phyloP scores from a whole-genome alignment of 2,888 invertebrate genomes.

The Salticus scenicus region DNA sequence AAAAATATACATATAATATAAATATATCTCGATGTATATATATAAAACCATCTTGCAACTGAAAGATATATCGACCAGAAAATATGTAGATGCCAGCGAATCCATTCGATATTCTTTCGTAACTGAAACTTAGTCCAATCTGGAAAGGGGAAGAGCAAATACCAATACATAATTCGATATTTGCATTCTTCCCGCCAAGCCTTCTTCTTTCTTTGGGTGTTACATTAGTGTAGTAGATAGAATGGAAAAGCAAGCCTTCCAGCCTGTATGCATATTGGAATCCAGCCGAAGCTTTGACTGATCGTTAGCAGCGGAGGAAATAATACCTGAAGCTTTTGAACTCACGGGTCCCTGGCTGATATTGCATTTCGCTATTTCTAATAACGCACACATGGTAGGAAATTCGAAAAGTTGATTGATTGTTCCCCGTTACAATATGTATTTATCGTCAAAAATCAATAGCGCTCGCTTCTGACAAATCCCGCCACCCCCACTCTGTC shows the following conservation, averaged over 20 bases:
- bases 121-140: constrained; percentile 63
- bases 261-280: constrained; percentile 68
- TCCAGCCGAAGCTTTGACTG: constrained; percentile 52
- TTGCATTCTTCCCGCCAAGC: constrained; percentile 62
- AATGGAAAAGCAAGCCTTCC: constrained; percentile 54
- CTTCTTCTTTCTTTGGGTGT: constrained; percentile 56
- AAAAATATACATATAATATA: constrained; percentile 19
- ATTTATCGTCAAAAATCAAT: constrained; percentile 70
- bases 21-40: neutral
- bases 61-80: constrained; percentile 56
- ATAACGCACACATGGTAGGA: constrained; percentile 67
- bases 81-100: constrained; percentile 57
- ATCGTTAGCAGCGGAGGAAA: constrained; percentile 60
- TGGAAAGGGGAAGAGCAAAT: constrained; percentile 62
- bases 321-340: constrained; percentile 68
- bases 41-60: neutral
- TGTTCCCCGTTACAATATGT: constrained; percentile 69
- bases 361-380: constrained; percentile 70
- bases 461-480: constrained; percentile 57
- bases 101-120: constrained; percentile 64
- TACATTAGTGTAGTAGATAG: constrained; percentile 66
- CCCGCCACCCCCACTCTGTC: constrained; percentile 5
- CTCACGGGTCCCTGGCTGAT: constrained; percentile 60
- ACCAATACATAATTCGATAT: constrained; percentile 70
- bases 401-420: constrained; percentile 70